Percentiles rank a stretch among this genome's conserved stretches.
Evolutionary conservation across 2,888 invertebrate genomes (phyloP).

Genomic region (Chrysina gloriosa): DNA sequence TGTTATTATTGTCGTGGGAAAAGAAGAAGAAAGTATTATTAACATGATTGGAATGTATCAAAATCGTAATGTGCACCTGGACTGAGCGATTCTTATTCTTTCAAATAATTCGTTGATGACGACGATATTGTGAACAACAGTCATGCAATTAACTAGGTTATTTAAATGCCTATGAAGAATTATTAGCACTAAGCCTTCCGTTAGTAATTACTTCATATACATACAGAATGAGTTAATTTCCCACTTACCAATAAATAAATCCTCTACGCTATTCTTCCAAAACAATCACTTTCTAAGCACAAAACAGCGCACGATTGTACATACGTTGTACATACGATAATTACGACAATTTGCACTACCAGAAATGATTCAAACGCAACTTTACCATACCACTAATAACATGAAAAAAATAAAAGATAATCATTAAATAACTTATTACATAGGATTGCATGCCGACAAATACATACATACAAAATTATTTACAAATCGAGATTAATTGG

Average conservation of each 20-base stretch:
- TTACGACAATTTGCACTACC: slow-evolving; percentile 20
- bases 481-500: slow-evolving; percentile 36
- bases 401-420: slow-evolving; percentile 14
- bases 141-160: slow-evolving; percentile 1
- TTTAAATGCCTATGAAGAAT: background rate
- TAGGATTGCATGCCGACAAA: slow-evolving; percentile 17
- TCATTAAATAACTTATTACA: slow-evolving; percentile 16
- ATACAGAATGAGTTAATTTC: slow-evolving; percentile 43
- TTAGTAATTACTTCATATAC: background rate
- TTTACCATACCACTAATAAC: slow-evolving; percentile 23
- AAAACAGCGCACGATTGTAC: slow-evolving; percentile 23
- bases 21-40: too few species aligned
- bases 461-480: slow-evolving; percentile 35
- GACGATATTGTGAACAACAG: background rate
- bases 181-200: background rate
- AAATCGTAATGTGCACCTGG: too few species aligned
- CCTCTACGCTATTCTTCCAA: slow-evolving; percentile 50
- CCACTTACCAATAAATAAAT: slow-evolving; percentile 54
- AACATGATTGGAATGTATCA: too few species aligned
- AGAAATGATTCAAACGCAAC: too few species aligned
- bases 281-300: slow-evolving; percentile 52
- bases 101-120: too few species aligned
- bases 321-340: slow-evolving; percentile 1
- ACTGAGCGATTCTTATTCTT: too few species aligned
- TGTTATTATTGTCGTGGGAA: too few species aligned